phyloP scores from a whole-genome alignment of 2,888 invertebrate genomes.

The Hedychridium roseum region DNA sequence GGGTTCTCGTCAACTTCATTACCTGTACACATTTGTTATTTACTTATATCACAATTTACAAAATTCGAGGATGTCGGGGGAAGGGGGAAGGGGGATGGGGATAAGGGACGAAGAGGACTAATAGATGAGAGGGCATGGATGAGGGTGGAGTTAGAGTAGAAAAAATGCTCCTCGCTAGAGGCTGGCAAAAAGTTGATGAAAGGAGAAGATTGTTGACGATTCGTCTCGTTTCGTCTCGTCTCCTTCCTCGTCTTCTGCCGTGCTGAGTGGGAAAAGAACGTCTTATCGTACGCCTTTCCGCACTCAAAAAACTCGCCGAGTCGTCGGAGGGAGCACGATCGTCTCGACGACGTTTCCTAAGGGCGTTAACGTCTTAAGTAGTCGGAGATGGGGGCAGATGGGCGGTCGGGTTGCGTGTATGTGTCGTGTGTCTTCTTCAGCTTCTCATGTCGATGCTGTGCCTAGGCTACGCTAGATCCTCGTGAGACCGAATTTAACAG shows the following conservation, averaged over 20 bases:
- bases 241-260: neutral
- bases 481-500: no score
- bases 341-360: no score
- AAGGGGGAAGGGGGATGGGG: neutral
- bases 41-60: conserved; percentile 64
- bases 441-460: conserved; percentile 41
- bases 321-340: no score
- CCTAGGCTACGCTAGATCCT: conserved; percentile 38
- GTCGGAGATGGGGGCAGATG: conserved; percentile 28
- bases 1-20: conserved; percentile 41
- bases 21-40: conserved; percentile 61
- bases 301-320: conserved; percentile 13
- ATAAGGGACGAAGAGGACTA: conserved; percentile 2
- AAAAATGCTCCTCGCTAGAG: conserved; percentile 27
- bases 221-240: conserved; percentile 16
- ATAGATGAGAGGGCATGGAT: conserved; percentile 10
- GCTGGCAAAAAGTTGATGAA: conserved; percentile 29
- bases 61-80: conserved; percentile 48
- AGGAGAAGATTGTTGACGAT: conserved; percentile 29
- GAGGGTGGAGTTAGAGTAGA: conserved; percentile 13
- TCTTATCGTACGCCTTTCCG: neutral
- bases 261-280: neutral
- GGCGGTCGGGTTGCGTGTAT: conserved; percentile 21
- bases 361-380: conserved; percentile 28
- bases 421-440: conserved; percentile 28